Evolutionary conservation across 2,888 invertebrate species (phyloP).

Genomic region (Ethmia dodecea): DNA sequence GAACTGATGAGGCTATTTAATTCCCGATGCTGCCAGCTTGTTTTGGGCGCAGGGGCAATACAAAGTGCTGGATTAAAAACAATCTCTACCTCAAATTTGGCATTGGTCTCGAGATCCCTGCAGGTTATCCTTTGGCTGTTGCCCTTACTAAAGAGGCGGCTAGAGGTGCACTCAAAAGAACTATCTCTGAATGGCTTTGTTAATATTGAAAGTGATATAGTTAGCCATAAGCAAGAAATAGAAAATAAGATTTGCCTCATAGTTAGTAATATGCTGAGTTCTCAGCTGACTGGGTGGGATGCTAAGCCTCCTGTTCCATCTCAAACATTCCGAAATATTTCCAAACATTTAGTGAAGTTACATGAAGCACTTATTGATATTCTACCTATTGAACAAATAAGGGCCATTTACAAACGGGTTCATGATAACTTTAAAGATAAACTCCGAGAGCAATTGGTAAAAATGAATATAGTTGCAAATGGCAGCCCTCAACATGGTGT

Average conservation of each 20-base stretch:
- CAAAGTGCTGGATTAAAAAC: slow-evolving; percentile 95
- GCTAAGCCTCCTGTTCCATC: slow-evolving; percentile 97
- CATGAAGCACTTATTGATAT: slow-evolving; percentile 94
- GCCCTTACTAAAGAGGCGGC: slow-evolving; percentile 83
- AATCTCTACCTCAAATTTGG: slow-evolving; percentile 96
- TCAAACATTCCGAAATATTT: slow-evolving; percentile 90
- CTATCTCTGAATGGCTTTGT: slow-evolving; percentile 77
- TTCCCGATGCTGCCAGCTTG: slow-evolving; percentile 93
- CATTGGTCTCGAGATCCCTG: slow-evolving; percentile 88
- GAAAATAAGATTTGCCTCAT: slow-evolving; percentile 94
- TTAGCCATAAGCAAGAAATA: slow-evolving; percentile 94
- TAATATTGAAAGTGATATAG: slow-evolving; percentile 86
- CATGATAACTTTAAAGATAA: slow-evolving; percentile 92
- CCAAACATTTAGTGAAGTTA: slow-evolving; percentile 91
- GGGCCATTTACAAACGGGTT: slow-evolving; percentile 85
- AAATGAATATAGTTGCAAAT: slow-evolving; percentile 94
- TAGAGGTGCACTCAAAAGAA: slow-evolving; percentile 78
- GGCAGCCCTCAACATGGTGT: slow-evolving; percentile 98
- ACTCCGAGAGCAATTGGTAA: slow-evolving; percentile 88
- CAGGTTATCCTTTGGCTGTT: slow-evolving; percentile 89
- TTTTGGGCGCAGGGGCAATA: slow-evolving; percentile 97
- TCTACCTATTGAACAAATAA: slow-evolving; percentile 87
- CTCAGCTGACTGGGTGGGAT: slow-evolving; percentile 92
- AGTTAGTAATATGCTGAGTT: slow-evolving; percentile 89
- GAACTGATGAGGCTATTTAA: slow-evolving; percentile 93